Percentiles rank a stretch among this genome's conserved stretches.
Evolutionary conservation across 1,140 invertebrate genomes (phyloP).

Genomic region (Drosophila simulans): DNA sequence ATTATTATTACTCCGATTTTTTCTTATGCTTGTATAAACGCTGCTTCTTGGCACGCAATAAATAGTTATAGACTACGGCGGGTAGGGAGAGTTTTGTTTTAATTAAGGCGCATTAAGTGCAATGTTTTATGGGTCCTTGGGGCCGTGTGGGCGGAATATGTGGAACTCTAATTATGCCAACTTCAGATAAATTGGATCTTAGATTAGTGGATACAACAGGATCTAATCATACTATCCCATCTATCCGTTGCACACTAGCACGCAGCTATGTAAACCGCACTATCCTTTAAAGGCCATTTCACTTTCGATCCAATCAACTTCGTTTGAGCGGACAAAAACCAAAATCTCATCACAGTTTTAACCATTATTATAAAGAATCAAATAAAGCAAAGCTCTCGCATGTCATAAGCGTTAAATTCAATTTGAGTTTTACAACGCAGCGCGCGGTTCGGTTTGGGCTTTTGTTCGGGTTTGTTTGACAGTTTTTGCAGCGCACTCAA

Average conservation of each 20-base stretch:
- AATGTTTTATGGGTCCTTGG: constrained; percentile 50
- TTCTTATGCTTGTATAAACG: constrained; percentile 21
- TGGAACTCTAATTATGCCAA: constrained; percentile 1
- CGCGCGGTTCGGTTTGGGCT: constrained; percentile 14
- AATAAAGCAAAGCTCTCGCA: constrained; percentile 59
- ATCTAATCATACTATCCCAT: too few relatives aligned
- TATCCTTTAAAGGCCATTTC: not conserved
- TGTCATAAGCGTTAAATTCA: constrained; percentile 72
- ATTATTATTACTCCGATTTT: constrained; percentile 80
- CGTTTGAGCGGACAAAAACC: constrained; percentile 4
- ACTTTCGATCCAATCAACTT: constrained; percentile 8
- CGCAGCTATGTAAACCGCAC: too few relatives aligned
- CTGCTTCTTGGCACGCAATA: constrained; percentile 54
- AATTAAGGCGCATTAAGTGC: constrained; percentile 69
- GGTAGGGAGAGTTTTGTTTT: constrained; percentile 50
- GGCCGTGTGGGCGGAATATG: constrained; percentile 14
- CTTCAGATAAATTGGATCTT: constrained; percentile 10
- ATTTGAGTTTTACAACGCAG: constrained; percentile 59
- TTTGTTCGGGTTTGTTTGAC: constrained; percentile 59
- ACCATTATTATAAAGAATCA: constrained; percentile 49
- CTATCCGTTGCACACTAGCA: too few relatives aligned
- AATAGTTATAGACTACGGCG: constrained; percentile 73
- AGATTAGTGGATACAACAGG: not conserved
- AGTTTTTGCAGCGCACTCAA: constrained; percentile 73
- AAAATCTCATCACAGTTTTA: constrained; percentile 38